A percentile compares a stretch with the other conserved stretches of the same genome.
phyloP scores from a whole-genome alignment of 2,113 vertebrate species.

The Riparia riparia region DNA sequence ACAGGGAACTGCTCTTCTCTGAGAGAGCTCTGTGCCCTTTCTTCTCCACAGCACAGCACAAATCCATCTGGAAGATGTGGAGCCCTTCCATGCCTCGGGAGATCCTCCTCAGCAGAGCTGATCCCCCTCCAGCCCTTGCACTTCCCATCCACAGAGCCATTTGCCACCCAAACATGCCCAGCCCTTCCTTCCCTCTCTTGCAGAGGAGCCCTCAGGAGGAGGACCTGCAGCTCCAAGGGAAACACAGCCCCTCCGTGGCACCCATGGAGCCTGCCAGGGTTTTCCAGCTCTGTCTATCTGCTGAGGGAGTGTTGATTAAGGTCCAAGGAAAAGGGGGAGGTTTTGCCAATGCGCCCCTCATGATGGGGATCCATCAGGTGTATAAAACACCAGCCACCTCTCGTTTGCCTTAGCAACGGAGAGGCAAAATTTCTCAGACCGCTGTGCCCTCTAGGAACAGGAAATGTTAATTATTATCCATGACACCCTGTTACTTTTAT shows the following conservation, averaged over 20 bases:
- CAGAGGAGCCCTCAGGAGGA: not conserved
- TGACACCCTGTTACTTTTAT: conserved; percentile 34
- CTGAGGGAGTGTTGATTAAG: not conserved
- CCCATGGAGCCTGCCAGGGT: not conserved
- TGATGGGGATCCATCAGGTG: not conserved
- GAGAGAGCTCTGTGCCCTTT: not conserved
- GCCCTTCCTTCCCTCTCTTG: not conserved
- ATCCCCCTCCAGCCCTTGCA: not conserved
- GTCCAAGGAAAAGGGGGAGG: not conserved
- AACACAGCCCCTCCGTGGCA: not conserved
- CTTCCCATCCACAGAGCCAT: not conserved
- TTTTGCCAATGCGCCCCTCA: not conserved
- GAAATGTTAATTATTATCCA: conserved; percentile 53
- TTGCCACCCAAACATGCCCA: not conserved
- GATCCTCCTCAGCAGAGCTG: not conserved
- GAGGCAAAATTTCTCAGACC: not conserved
- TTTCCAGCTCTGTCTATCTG: not conserved
- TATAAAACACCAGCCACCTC: not conserved
- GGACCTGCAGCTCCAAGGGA: not conserved
- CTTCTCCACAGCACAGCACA: not conserved
- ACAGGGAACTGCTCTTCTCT: not conserved
- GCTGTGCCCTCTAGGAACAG: not conserved
- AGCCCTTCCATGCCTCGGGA: not conserved
- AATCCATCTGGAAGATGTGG: not conserved
- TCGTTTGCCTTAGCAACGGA: not conserved